These are phyloP conservation scores for Adelognathus sp. DNA, from an alignment of 2,888 invertebrate species.

Conservation along the genomic window DNA sequence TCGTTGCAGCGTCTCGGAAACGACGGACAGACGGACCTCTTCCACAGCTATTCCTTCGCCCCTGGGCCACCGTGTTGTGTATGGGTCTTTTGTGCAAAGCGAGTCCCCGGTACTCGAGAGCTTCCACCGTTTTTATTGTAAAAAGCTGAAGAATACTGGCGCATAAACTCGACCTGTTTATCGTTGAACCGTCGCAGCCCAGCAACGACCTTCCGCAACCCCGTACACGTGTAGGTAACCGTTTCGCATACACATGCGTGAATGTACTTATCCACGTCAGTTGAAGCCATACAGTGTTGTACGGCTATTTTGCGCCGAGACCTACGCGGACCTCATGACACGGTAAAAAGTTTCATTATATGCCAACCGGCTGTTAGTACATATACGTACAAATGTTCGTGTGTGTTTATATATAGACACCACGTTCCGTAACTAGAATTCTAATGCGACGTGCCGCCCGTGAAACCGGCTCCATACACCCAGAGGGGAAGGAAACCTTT, in stretches of 20 bases:
- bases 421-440: slow-evolving; percentile 61
- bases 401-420: slow-evolving; percentile 6
- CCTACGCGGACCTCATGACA: slow-evolving; percentile 19
- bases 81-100: neutral
- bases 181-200: slow-evolving; percentile 33
- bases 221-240: slow-evolving; percentile 27
- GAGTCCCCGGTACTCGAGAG: neutral
- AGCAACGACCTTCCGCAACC: slow-evolving; percentile 50
- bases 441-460: slow-evolving; percentile 56
- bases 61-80: neutral
- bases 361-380: neutral
- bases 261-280: slow-evolving; percentile 7
- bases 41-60: neutral
- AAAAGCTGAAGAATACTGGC: slow-evolving; percentile 28
- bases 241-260: slow-evolving; percentile 32
- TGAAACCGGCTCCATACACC: slow-evolving; percentile 55
- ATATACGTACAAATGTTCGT: neutral
- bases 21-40: slow-evolving; percentile 16
- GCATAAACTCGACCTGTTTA: slow-evolving; percentile 52
- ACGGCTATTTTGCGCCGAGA: slow-evolving; percentile 34
- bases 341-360: slow-evolving; percentile 26
- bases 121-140: slow-evolving; percentile 16
- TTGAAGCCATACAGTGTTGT: neutral
- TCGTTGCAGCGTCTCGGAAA: slow-evolving; percentile 16
- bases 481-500: slow-evolving; percentile 38